Conservation (phyloP, 2,113 vertebrate genomes). For the Perca schrenkii region DNA sequence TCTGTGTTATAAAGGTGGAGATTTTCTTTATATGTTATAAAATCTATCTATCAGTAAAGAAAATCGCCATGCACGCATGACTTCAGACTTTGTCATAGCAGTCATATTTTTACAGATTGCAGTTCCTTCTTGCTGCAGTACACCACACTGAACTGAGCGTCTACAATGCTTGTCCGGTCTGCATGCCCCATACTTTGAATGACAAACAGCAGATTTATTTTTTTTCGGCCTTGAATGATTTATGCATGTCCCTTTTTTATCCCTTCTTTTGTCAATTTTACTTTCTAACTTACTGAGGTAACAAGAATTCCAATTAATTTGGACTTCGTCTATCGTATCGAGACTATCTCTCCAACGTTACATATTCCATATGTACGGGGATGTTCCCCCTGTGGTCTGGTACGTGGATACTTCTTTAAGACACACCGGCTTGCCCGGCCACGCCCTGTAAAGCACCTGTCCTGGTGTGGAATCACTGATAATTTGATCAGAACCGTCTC, state of each 20-base stretch:
- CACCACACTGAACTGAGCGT: neutral
- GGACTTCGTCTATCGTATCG: too few species aligned
- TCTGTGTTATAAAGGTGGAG: neutral
- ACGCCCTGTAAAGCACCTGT: too few species aligned
- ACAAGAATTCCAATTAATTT: neutral
- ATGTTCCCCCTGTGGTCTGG: too few species aligned
- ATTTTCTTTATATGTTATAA: neutral
- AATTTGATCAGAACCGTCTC: too few species aligned
- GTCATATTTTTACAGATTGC: neutral
- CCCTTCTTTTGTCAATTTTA: neutral
- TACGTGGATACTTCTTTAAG: too few species aligned
- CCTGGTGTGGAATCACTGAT: too few species aligned
- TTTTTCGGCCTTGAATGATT: neutral
- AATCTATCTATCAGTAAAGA: neutral
- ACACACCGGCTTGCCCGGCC: too few species aligned
- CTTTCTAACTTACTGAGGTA: neutral
- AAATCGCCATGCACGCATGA: neutral
- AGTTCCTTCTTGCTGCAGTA: too few species aligned
- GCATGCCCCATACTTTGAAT: neutral
- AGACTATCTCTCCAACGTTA: too few species aligned
- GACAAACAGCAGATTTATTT: neutral
- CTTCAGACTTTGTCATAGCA: too few species aligned
- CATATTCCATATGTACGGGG: too few species aligned
- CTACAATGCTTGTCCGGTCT: neutral
- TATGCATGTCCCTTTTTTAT: neutral